Evolutionary conservation across 2,888 invertebrate species (phyloP).

Genomic region (Sepiola atlantica): DNA sequence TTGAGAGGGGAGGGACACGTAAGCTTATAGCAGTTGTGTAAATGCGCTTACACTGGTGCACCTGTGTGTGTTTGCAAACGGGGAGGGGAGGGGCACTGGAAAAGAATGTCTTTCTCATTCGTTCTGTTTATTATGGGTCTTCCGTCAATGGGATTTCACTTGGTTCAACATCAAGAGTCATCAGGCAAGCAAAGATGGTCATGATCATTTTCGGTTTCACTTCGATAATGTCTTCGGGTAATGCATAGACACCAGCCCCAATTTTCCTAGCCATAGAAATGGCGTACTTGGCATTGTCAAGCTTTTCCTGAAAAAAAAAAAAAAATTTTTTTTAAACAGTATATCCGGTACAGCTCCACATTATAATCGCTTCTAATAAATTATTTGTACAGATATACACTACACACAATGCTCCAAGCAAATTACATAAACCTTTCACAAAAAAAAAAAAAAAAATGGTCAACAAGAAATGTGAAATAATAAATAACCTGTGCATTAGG

Average conservation of each 20-base stretch:
- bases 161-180: conserved; percentile 86
- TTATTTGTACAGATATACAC: too few relatives aligned
- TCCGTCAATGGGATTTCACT: conserved; percentile 51
- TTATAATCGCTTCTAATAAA: too few relatives aligned
- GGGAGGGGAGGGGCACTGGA: background rate
- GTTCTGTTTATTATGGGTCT: background rate
- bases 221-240: conserved; percentile 98
- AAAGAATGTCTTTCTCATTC: background rate
- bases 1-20: background rate
- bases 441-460: too few relatives aligned
- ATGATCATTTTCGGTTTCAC: conserved; percentile 99
- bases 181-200: conserved; percentile 99
- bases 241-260: conserved; percentile 97
- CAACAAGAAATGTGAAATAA: too few relatives aligned
- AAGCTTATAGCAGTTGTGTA: background rate
- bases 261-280: conserved; percentile 98
- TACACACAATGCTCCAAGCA: too few relatives aligned
- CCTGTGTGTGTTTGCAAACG: too few relatives aligned
- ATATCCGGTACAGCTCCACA: background rate
- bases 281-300: conserved; percentile 99
- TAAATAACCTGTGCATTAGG: too few relatives aligned
- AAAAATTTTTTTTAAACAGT: too few relatives aligned
- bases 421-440: too few relatives aligned
- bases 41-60: background rate
- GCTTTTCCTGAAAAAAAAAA: conserved; percentile 83